phyloP scores from a whole-genome alignment of 1,140 invertebrate species.

The Philaenus spumarius region DNA sequence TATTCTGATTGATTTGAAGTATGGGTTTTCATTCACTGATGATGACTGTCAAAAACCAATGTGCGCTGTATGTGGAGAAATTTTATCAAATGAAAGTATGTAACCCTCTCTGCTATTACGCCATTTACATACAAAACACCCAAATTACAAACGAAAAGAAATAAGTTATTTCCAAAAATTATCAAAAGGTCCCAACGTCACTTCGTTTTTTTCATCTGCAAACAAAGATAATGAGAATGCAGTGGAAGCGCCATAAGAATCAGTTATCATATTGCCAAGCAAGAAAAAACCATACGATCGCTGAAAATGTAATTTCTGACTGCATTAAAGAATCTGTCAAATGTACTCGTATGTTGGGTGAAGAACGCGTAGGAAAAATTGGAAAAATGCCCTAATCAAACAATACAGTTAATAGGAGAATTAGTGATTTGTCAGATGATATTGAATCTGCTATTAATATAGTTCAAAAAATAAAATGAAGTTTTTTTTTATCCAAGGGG shows the following conservation, averaged over 20 bases:
- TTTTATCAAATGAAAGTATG: constrained; percentile 14
- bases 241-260: constrained; percentile 1
- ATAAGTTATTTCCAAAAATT: not conserved
- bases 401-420: not conserved
- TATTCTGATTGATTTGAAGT: constrained; percentile 13
- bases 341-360: not conserved
- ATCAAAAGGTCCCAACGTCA: not conserved
- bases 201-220: constrained; percentile 1
- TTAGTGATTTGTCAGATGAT: not conserved
- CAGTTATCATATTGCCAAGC: not conserved
- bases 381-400: not conserved
- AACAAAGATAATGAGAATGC: constrained; percentile 2
- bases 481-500: constrained; percentile 16
- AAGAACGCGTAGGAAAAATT: not conserved
- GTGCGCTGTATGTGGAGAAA: constrained; percentile 18
- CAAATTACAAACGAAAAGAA: constrained; percentile 1
- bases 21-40: constrained; percentile 17
- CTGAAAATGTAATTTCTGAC: constrained; percentile 1
- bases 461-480: not conserved
- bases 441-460: not conserved
- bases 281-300: not conserved
- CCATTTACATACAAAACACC: constrained; percentile 12
- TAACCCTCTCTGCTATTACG: constrained; percentile 12
- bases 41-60: constrained; percentile 14
- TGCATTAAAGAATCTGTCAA: not conserved